Base-by-base conservation (phyloP, 2,113 vertebrate genomes). In the Sinocyclocheilus rhinocerous region DNA sequence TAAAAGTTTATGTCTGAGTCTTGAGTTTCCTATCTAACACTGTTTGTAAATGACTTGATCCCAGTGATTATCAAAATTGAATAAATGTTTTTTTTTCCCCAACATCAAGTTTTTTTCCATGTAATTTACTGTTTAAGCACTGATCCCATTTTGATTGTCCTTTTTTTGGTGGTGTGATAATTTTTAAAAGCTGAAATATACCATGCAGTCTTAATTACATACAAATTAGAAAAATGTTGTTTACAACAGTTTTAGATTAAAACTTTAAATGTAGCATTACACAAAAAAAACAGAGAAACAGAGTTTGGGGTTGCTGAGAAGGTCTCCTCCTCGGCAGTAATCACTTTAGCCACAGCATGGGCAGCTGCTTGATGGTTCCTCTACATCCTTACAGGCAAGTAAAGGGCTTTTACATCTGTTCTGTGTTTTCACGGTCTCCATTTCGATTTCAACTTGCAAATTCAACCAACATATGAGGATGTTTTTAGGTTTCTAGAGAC, bases 391-490 rank as follows among this genome's bases (percentile, higher is more conserved):
- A 33, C 33, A 61, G 48, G 45, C 73, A 22, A 59, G 73, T 36
- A 39, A 79, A 70, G 76, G 61, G 65, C 76, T 72, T 86, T 80
- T 81, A 81, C 52, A 73, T 80, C 84, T 20, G 65, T 59, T 81
- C 78, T 33, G 29, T 26, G 78, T 81, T 86, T 86, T 48, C 65
- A 80, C 24, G 11, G 65, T 50, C 52, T 81, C 77, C 10, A 61
- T 70, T 73, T 86, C 45, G 1, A 86, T 81, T 81, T 81, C 24
- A 77, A 36, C 24, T 67, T 26, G 42, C 18, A 69, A 26, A 67
- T 82, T 48, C 24, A 69, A 6, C 45, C 61, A 11, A 45, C 16
- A 82, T 33, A 82, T 20, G 42, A 33, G 63, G 45, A 70, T 26
- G 4, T 48, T 70, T 82, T 22, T 52, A 72, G 33, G 20, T 65